Conservation (phyloP, 2,888 invertebrate genomes). For the Phlogophora meticulosa region DNA sequence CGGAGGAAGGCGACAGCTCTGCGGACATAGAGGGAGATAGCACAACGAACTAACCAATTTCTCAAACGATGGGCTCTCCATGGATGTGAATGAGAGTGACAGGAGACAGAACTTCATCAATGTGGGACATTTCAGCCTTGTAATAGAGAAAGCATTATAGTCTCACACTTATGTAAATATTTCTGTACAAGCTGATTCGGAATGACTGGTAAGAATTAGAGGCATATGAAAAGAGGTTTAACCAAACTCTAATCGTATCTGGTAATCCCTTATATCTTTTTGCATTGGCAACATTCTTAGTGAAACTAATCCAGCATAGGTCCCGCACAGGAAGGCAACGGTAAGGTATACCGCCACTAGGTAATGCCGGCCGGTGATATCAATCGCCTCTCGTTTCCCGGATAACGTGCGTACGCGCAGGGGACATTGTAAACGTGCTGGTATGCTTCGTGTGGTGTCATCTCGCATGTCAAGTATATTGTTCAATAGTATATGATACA, state of each 20-base stretch:
- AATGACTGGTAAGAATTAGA: not conserved
- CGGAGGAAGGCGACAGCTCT: not conserved
- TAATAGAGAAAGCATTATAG: too few relatives aligned
- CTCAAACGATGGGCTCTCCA: too few relatives aligned
- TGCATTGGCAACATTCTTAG: not conserved
- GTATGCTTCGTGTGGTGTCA: constrained; percentile 34
- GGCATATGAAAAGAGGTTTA: not conserved
- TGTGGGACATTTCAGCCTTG: too few relatives aligned
- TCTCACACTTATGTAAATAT: not conserved
- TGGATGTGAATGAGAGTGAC: too few relatives aligned
- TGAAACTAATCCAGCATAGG: constrained; percentile 22
- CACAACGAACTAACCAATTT: too few relatives aligned
- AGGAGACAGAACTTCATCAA: too few relatives aligned
- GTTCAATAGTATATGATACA: constrained; percentile 25
- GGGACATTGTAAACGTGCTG: constrained; percentile 32
- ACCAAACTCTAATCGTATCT: not conserved
- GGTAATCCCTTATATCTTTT: not conserved
- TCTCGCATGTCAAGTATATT: constrained; percentile 17
- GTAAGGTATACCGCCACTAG: constrained; percentile 41
- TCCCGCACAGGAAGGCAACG: constrained; percentile 38
- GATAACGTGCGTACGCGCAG: constrained; percentile 53
- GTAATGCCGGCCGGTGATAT: constrained; percentile 44
- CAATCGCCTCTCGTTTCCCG: constrained; percentile 52
- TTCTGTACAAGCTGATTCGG: not conserved
- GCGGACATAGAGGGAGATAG: not conserved